phyloP scores from a whole-genome alignment of 2,888 invertebrate species.

The Drosophila vallismaia region DNA sequence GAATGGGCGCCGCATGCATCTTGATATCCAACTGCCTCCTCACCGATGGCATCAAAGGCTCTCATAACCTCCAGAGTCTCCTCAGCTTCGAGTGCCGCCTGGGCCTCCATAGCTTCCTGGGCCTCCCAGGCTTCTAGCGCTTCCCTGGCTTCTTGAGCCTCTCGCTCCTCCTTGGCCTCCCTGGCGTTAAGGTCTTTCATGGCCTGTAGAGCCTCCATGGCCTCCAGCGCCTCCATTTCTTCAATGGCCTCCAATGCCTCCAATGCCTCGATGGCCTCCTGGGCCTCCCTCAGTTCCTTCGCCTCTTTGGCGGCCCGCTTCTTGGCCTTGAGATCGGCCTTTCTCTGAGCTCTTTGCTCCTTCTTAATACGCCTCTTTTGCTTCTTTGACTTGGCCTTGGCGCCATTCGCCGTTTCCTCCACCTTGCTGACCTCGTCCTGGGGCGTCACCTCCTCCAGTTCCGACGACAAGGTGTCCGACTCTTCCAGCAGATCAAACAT shows the following conservation, averaged over 20 bases:
- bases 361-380: background rate
- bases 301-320: background rate
- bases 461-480: background rate
- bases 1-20: too few species aligned
- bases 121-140: background rate
- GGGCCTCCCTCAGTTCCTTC: background rate
- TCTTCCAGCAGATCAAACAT: slow-evolving; percentile 1
- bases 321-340: background rate
- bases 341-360: background rate
- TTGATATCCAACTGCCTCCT: too few species aligned
- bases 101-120: background rate
- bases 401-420: background rate
- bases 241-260: background rate
- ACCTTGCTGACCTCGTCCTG: background rate
- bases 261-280: background rate
- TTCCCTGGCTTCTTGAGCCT: background rate
- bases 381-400: background rate
- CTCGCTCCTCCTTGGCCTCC: background rate
- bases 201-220: background rate
- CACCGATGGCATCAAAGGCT: too few species aligned
- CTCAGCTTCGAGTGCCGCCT: background rate
- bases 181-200: background rate
- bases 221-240: background rate
- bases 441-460: background rate
- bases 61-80: background rate